Conservation (phyloP, 1,140 invertebrate genomes). For the Adoxophyes honmai region DNA sequence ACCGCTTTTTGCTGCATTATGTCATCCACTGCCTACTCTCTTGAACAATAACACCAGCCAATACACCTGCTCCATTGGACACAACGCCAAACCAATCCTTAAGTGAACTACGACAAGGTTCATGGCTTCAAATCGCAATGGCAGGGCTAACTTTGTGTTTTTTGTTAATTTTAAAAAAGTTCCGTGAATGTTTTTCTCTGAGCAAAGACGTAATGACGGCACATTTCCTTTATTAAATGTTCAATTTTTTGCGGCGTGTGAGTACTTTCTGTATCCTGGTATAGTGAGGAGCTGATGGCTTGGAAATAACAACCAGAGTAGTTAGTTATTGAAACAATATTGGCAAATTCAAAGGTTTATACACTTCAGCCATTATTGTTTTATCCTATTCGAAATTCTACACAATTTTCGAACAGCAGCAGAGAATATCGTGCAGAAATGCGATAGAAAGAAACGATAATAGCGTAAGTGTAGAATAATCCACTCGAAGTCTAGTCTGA, state of each 20-base stretch:
- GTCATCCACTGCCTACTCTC: conserved; percentile 30
- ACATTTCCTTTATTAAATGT: conserved; percentile 25
- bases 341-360: no score
- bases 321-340: no score
- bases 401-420: no score
- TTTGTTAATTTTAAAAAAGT: conserved; percentile 21
- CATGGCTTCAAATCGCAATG: not conserved
- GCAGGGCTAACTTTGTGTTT: not conserved
- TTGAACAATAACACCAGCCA: not conserved
- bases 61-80: not conserved
- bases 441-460: no score
- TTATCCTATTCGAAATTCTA: no score
- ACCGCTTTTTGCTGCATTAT: conserved; percentile 42
- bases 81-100: conserved; percentile 4
- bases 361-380: no score
- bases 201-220: conserved; percentile 21
- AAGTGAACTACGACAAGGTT: not conserved
- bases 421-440: no score
- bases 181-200: conserved; percentile 17
- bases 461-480: no score
- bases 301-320: no score
- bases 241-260: conserved; percentile 17
- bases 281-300: no score
- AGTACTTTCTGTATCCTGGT: conserved; percentile 8
- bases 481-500: no score